phyloP scores from a whole-genome alignment of 1,140 invertebrate genomes.

The Zaprionus camerounensis region DNA sequence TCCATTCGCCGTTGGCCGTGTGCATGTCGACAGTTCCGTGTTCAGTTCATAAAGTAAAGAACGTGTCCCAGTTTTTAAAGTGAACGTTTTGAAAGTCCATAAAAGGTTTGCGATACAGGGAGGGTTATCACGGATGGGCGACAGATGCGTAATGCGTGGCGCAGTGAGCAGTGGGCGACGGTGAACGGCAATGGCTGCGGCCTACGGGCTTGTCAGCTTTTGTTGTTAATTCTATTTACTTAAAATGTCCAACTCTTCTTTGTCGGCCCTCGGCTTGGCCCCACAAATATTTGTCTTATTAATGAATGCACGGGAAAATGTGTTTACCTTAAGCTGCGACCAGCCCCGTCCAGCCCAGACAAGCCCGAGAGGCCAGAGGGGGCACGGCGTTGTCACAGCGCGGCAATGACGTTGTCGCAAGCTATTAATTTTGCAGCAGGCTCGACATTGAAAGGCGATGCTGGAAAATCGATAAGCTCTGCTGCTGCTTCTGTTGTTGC shows the following conservation, averaged over 20 bases:
- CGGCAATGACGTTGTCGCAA: conserved; percentile 24
- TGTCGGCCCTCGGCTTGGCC: conserved; percentile 38
- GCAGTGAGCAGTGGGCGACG: conserved; percentile 9
- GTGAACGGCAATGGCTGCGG: not conserved
- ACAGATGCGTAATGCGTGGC: not conserved
- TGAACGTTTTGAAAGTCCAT: conserved; percentile 45
- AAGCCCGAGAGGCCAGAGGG: not conserved
- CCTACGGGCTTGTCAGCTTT: conserved; percentile 66
- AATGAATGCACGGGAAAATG: conserved; percentile 81
- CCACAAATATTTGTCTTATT: conserved; percentile 75
- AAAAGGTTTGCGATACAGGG: not conserved
- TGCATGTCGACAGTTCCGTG: conserved; percentile 13
- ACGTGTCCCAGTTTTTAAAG: conserved; percentile 31
- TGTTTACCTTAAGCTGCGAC: conserved; percentile 66
- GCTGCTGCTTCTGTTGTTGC: not conserved
- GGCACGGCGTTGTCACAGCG: not conserved
- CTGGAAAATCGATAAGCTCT: conserved; percentile 61
- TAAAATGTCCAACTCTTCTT: conserved; percentile 62
- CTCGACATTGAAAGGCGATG: conserved; percentile 57
- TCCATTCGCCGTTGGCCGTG: not conserved
- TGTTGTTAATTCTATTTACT: conserved; percentile 82
- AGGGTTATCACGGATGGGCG: not conserved
- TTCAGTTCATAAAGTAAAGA: conserved; percentile 9
- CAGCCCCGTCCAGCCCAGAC: conserved; percentile 5
- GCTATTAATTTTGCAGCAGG: conserved; percentile 59